These are phyloP conservation scores for Mystacides longicornis DNA, from an alignment of 2,888 invertebrate species.

Conservation along the genomic window DNA sequence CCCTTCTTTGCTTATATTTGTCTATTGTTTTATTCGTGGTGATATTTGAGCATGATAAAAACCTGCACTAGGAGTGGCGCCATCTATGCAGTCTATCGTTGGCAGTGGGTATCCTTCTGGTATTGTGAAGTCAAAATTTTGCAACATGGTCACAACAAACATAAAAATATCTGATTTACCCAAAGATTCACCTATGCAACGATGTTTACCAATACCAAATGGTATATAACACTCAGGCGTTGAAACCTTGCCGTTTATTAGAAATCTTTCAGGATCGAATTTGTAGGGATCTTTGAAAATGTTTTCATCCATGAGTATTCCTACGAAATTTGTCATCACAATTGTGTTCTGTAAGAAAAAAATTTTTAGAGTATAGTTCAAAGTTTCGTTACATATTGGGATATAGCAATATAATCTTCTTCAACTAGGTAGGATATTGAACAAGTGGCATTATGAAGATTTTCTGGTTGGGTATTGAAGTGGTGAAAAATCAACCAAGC, in stretches of 20 bases:
- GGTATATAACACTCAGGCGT: constrained; percentile 67
- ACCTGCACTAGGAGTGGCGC: constrained; percentile 68
- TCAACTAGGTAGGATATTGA: too few relatives aligned
- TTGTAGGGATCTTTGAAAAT: constrained; percentile 61
- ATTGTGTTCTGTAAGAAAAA: constrained; percentile 59
- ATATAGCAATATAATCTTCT: too few relatives aligned
- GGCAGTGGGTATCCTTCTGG: constrained; percentile 59
- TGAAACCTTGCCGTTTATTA: constrained; percentile 53
- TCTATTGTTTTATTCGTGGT: constrained; percentile 35
- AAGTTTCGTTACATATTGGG: too few relatives aligned
- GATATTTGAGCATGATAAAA: constrained; percentile 62
- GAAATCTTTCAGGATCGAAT: constrained; percentile 70
- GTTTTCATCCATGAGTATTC: constrained; percentile 60
- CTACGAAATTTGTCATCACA: constrained; percentile 69
- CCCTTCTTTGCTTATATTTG: too few relatives aligned
- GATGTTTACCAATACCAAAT: constrained; percentile 70
- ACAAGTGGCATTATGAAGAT: too few relatives aligned
- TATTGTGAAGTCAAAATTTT: constrained; percentile 61
- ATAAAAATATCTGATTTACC: constrained; percentile 73
- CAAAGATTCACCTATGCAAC: constrained; percentile 72
- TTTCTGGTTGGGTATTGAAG: too few relatives aligned
- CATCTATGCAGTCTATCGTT: constrained; percentile 61
- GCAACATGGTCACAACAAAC: constrained; percentile 65
- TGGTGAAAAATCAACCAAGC: too few relatives aligned
- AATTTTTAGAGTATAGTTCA: not conserved